phyloP scores from a whole-genome alignment of 35 echinoderm and acorn worm genomes.

The Strongylocentrotus purpuratus region DNA sequence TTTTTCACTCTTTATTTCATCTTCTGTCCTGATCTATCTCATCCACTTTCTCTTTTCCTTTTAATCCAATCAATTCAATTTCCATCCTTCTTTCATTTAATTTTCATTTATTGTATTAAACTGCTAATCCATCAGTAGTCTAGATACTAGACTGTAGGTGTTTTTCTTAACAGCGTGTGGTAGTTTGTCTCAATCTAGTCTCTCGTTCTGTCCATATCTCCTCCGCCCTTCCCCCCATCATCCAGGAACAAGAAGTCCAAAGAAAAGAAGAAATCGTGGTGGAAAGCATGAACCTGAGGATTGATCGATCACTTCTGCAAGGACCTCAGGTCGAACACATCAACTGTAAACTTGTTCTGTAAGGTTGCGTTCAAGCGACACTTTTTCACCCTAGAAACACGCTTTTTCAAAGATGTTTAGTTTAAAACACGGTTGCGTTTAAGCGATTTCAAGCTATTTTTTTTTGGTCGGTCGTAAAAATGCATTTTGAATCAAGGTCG shows the following conservation, averaged over 20 bases:
- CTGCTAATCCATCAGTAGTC: neutral
- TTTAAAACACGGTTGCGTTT: too few species aligned
- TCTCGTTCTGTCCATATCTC: neutral
- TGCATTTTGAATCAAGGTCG: too few species aligned
- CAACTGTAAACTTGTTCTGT: too few species aligned
- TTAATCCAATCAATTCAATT: neutral
- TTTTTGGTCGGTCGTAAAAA: too few species aligned
- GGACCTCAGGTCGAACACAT: too few species aligned
- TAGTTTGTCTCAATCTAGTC: neutral
- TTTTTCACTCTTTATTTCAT: neutral
- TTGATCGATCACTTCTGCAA: neutral
- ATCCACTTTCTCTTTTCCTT: neutral
- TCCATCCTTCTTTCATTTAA: neutral
- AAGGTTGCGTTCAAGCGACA: too few species aligned
- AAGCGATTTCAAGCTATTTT: too few species aligned
- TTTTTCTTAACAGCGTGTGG: neutral
- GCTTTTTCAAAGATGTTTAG: too few species aligned
- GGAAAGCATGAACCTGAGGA: neutral
- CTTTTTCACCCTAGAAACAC: too few species aligned
- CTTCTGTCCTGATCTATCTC: neutral
- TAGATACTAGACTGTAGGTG: neutral
- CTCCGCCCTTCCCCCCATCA: neutral
- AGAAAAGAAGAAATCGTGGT: slow-evolving; percentile 6
- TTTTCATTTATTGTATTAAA: neutral
- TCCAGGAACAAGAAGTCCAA: neutral